Conservation (phyloP, 1,140 invertebrate species). For the Papilio xuthus region DNA sequence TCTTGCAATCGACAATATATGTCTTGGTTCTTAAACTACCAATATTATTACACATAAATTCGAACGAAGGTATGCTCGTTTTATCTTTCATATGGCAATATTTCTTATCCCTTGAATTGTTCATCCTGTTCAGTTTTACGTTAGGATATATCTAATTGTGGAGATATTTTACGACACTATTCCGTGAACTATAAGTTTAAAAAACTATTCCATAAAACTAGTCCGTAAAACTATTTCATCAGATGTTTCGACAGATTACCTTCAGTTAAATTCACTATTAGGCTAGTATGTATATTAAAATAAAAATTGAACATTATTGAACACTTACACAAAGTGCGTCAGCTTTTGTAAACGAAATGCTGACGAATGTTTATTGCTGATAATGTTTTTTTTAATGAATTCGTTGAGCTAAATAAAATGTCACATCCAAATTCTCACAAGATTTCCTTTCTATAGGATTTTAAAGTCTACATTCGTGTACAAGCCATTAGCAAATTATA, state of each 20-base stretch:
- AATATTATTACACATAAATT: constrained; percentile 22
- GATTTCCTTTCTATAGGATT: not conserved
- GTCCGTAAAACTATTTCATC: not conserved
- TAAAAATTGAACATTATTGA: too few relatives aligned
- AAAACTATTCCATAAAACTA: too few relatives aligned
- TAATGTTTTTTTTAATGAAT: not conserved
- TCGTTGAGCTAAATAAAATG: not conserved
- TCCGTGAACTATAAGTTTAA: not conserved
- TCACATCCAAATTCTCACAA: not conserved
- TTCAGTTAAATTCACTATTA: too few relatives aligned
- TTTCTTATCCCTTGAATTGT: constrained; percentile 10
- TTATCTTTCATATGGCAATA: constrained; percentile 24
- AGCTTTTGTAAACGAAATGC: too few relatives aligned
- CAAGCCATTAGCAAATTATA: not conserved
- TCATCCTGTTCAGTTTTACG: constrained; percentile 8
- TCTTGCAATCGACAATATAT: not conserved
- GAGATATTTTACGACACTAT: not conserved
- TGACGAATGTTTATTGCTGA: not conserved
- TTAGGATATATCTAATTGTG: constrained; percentile 12
- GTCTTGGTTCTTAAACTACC: not conserved
- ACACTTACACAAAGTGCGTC: too few relatives aligned
- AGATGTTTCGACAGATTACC: not conserved
- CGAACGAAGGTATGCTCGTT: constrained; percentile 18
- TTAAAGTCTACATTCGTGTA: not conserved
- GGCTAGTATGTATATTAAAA: too few relatives aligned